A percentile compares a stretch with the other conserved stretches of the same genome.
Conservation (phyloP, 1,140 invertebrate genomes). For the Listronotus bonariensis region DNA sequence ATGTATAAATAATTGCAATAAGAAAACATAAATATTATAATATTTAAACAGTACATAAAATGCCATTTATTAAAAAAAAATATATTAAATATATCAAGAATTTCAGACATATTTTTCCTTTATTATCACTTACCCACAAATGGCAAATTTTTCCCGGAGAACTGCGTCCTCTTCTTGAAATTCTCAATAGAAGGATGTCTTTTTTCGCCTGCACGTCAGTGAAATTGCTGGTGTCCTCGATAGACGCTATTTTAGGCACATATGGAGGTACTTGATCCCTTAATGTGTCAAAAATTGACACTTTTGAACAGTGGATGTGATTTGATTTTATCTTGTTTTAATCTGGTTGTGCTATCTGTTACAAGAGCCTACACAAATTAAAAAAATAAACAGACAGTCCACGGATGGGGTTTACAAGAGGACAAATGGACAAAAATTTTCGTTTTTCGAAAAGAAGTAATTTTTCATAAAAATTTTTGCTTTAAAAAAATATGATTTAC, state of each 20-base stretch:
- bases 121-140: slow-evolving; percentile 60
- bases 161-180: slow-evolving; percentile 66
- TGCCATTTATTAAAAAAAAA: too few relatives aligned
- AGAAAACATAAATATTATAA: too few relatives aligned
- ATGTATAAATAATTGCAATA: too few relatives aligned
- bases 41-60: too few relatives aligned
- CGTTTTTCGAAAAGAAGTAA: too few relatives aligned
- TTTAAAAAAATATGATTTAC: too few relatives aligned
- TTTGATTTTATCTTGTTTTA: slow-evolving; percentile 64
- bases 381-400: too few relatives aligned
- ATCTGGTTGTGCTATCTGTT: slow-evolving; percentile 54
- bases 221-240: slow-evolving; percentile 86
- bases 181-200: slow-evolving; percentile 60
- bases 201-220: slow-evolving; percentile 67
- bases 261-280: slow-evolving; percentile 69
- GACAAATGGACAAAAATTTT: too few relatives aligned
- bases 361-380: slow-evolving; percentile 56
- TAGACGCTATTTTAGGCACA: slow-evolving; percentile 69
- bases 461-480: too few relatives aligned
- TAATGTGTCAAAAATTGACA: slow-evolving; percentile 62
- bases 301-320: slow-evolving; percentile 67
- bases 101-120: too few relatives aligned
- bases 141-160: slow-evolving; percentile 75
- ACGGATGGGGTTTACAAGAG: too few relatives aligned
- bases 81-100: too few relatives aligned